A percentile compares a stretch with the other conserved stretches of the same genome.
Conservation (phyloP, 2,888 invertebrate genomes). For the Peribatodes rhomboidaria region DNA sequence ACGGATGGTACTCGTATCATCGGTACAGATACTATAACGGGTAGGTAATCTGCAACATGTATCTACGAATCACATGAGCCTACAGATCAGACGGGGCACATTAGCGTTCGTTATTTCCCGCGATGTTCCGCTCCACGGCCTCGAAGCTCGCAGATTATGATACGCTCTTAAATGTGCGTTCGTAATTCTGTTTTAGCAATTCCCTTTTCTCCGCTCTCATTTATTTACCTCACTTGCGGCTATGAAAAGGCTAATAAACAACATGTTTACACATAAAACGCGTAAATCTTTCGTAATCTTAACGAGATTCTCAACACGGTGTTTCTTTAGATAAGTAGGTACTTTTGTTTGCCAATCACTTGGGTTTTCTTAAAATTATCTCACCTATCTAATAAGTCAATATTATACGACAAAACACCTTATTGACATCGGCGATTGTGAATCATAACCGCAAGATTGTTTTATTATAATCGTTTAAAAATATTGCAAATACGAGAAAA, state of each 20-base stretch:
- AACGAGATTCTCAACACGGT: not conserved
- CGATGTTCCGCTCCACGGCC: conserved; percentile 37
- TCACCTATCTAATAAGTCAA: conserved; percentile 12
- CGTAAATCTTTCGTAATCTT: conserved; percentile 15
- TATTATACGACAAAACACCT: not conserved
- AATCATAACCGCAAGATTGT: conserved; percentile 4
- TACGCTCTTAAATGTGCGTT: conserved; percentile 19
- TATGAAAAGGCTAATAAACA: conserved; percentile 22
- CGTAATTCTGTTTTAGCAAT: conserved; percentile 20
- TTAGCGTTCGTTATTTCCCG: conserved; percentile 43
- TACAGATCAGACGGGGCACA: conserved; percentile 41
- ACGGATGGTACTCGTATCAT: no score
- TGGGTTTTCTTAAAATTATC: conserved; percentile 13
- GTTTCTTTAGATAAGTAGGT: not conserved
- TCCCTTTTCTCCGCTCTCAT: conserved; percentile 12
- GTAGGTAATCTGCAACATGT: no score
- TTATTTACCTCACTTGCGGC: conserved; percentile 28
- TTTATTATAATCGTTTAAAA: not conserved
- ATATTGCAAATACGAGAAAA: not conserved
- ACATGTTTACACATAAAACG: conserved; percentile 14
- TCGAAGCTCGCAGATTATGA: conserved; percentile 23
- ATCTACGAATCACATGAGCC: conserved; percentile 39
- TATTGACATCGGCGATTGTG: not conserved
- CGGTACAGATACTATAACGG: no score
- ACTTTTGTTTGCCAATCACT: conserved; percentile 13